Evolutionary conservation across 1,140 invertebrate genomes (phyloP).

Genomic region (Forficula auricularia): DNA sequence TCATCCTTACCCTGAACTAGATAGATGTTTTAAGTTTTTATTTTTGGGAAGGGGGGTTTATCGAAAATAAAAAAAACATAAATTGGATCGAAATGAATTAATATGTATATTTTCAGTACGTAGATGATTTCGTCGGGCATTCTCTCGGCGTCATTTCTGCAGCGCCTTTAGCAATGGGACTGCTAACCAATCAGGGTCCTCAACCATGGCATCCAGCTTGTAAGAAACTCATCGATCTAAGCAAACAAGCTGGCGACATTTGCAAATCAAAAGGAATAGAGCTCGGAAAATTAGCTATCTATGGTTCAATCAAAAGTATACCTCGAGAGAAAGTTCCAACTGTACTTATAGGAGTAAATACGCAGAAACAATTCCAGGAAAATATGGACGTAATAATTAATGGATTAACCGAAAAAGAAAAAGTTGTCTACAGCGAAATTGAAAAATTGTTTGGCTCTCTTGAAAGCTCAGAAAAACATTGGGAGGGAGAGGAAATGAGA

Average conservation of each 20-base stretch:
- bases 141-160: conserved; percentile 70
- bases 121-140: conserved; percentile 20
- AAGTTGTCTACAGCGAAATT: background rate
- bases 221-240: conserved; percentile 43
- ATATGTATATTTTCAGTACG: too few species aligned
- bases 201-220: conserved; percentile 68
- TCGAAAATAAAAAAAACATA: too few species aligned
- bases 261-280: conserved; percentile 35
- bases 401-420: conserved; percentile 2
- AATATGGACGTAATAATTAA: conserved; percentile 7
- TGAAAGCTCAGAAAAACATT: too few species aligned
- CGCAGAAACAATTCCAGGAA: background rate
- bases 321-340: conserved; percentile 20
- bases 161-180: conserved; percentile 58
- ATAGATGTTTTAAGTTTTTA: too few species aligned
- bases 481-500: too few species aligned
- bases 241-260: conserved; percentile 36
- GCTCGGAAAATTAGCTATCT: background rate
- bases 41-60: too few species aligned
- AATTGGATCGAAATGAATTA: too few species aligned
- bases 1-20: too few species aligned
- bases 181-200: conserved; percentile 57
- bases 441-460: too few species aligned
- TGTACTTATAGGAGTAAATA: conserved; percentile 6
- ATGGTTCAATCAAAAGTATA: background rate